Percentiles rank a stretch among this genome's conserved stretches.
These are phyloP conservation scores for Neolamprologus brichardi DNA, from an alignment of 2,113 vertebrate genomes.

Conservation along the genomic window DNA sequence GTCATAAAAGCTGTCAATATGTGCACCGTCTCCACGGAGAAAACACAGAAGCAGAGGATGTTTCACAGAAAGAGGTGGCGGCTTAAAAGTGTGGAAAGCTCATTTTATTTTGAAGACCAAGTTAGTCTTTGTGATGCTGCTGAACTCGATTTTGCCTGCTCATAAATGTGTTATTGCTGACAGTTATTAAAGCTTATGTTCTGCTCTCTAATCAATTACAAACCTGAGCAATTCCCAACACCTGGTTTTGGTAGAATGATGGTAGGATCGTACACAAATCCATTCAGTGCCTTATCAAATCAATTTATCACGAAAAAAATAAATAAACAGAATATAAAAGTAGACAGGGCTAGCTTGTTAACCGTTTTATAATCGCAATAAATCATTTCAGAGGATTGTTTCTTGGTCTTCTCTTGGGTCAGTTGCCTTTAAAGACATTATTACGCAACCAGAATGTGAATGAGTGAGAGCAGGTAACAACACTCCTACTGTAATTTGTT, in stretches of 20 bases:
- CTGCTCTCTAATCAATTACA: neutral
- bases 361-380: neutral
- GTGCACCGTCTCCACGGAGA: neutral
- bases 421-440: neutral
- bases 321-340: neutral
- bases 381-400: neutral
- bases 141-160: neutral
- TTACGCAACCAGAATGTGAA: neutral
- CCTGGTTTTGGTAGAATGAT: neutral
- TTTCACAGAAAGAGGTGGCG: neutral
- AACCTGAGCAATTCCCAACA: neutral
- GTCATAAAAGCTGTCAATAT: constrained; percentile 29
- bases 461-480: neutral
- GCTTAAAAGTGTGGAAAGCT: neutral
- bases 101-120: neutral
- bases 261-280: neutral
- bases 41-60: neutral
- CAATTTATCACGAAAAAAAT: neutral
- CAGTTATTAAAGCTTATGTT: neutral
- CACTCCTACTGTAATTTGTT: neutral
- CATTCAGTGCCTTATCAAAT: neutral
- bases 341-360: neutral
- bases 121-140: neutral
- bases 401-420: neutral
- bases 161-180: neutral